Conservation (phyloP, 2,113 vertebrate genomes). For the Hemiprocne comata region DNA sequence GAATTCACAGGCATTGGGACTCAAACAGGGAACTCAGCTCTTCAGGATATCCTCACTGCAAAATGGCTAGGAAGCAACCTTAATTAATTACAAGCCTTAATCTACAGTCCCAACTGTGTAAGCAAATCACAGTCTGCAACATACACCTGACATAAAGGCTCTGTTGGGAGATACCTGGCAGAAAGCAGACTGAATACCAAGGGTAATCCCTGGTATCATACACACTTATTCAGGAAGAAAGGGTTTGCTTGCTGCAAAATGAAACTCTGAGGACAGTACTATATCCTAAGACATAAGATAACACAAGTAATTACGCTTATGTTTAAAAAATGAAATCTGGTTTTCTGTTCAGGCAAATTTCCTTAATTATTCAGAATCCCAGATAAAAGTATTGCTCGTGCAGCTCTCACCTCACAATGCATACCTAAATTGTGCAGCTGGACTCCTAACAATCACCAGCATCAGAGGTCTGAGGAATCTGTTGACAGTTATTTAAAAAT, state of each 20-base stretch:
- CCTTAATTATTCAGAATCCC: neutral
- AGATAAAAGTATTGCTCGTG: neutral
- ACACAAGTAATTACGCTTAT: neutral
- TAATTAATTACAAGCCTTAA: neutral
- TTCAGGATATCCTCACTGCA: neutral
- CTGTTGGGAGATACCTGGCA: neutral
- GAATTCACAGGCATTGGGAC: neutral
- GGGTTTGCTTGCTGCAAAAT: neutral
- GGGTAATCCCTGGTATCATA: neutral
- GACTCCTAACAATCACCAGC: neutral
- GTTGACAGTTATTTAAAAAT: neutral
- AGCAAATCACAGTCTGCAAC: neutral
- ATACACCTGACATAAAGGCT: fast-evolving
- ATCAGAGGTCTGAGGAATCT: neutral
- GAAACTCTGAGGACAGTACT: neutral
- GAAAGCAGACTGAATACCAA: neutral
- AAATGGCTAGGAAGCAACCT: neutral
- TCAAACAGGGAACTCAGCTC: neutral
- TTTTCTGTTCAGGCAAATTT: neutral
- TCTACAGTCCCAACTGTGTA: neutral
- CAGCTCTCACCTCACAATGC: neutral
- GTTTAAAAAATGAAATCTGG: neutral
- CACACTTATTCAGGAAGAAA: neutral
- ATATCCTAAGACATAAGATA: neutral
- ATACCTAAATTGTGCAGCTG: neutral